Conservation (phyloP, 2,888 invertebrate species). For the Drosophila mercatorum region DNA sequence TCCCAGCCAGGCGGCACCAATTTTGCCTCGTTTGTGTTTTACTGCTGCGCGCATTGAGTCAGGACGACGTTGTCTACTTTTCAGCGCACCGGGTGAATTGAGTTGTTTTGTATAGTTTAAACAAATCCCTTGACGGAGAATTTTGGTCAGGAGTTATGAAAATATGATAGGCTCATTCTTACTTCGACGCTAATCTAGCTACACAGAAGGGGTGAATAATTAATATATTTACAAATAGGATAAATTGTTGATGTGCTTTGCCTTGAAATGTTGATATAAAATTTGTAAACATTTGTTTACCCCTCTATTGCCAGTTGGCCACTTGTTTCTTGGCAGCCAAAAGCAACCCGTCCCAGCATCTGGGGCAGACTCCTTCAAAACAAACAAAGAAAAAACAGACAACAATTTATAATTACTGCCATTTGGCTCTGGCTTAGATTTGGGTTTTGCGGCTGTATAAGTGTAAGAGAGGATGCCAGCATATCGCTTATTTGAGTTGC, state of each 20-base stretch:
- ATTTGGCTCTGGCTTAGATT: conserved; percentile 66
- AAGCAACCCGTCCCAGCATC: conserved; percentile 3
- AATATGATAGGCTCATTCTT: conserved; percentile 51
- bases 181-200: conserved; percentile 18
- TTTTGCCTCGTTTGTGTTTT: conserved; percentile 70
- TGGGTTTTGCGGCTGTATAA: conserved; percentile 38
- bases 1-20: conserved; percentile 25
- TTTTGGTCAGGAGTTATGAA: conserved; percentile 63
- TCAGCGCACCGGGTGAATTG: conserved; percentile 59
- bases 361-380: neutral
- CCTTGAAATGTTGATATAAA: conserved; percentile 52
- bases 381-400: conserved; percentile 36
- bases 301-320: conserved; percentile 65
- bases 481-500: conserved; percentile 33
- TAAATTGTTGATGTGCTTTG: conserved; percentile 58
- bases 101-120: conserved; percentile 77
- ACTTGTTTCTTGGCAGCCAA: conserved; percentile 65
- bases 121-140: conserved; percentile 56
- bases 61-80: conserved; percentile 73
- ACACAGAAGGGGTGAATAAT: conserved; percentile 67
- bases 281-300: conserved; percentile 77
- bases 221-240: conserved; percentile 67
- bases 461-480: conserved; percentile 28
- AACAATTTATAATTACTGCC: conserved; percentile 77
- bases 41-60: conserved; percentile 77